These are phyloP conservation scores for Drosophila pectinifera DNA, from an alignment of 1,140 invertebrate species.

Conservation along the genomic window DNA sequence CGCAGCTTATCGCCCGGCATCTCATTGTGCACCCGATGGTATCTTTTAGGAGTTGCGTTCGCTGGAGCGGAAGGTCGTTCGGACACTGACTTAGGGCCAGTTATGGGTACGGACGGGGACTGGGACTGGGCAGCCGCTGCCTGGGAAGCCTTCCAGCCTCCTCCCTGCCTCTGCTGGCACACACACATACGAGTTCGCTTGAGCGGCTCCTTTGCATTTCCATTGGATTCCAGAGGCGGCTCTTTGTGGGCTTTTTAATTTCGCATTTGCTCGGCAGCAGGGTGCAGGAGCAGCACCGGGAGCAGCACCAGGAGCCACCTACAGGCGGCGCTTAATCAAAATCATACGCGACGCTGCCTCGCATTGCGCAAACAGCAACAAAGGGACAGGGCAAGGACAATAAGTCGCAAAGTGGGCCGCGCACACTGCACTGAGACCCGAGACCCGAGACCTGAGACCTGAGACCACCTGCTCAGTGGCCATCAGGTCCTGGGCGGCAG, in stretches of 20 bases:
- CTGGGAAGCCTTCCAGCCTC: too few species aligned
- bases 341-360: constrained; percentile 76
- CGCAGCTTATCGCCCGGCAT: constrained; percentile 20
- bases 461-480: constrained; percentile 2
- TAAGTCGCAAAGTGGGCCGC: constrained; percentile 62
- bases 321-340: constrained; percentile 74
- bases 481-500: too few species aligned
- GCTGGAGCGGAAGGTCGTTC: constrained; percentile 29
- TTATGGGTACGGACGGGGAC: not conserved
- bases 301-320: too few species aligned
- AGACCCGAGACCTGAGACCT: not conserved
- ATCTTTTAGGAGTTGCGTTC: constrained; percentile 29
- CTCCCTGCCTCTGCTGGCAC: not conserved
- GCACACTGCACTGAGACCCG: constrained; percentile 8
- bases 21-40: constrained; percentile 20
- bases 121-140: too few species aligned
- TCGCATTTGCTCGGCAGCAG: constrained; percentile 35
- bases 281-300: not conserved
- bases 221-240: not conserved
- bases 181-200: constrained; percentile 18
- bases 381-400: constrained; percentile 53
- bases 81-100: constrained; percentile 6
- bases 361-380: constrained; percentile 50
- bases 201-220: constrained; percentile 18
- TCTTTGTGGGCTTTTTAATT: constrained; percentile 57